Percentiles rank a stretch among this genome's conserved stretches.
phyloP scores from a whole-genome alignment of 2,797 vertebrate species.

The Sylvia borin region DNA sequence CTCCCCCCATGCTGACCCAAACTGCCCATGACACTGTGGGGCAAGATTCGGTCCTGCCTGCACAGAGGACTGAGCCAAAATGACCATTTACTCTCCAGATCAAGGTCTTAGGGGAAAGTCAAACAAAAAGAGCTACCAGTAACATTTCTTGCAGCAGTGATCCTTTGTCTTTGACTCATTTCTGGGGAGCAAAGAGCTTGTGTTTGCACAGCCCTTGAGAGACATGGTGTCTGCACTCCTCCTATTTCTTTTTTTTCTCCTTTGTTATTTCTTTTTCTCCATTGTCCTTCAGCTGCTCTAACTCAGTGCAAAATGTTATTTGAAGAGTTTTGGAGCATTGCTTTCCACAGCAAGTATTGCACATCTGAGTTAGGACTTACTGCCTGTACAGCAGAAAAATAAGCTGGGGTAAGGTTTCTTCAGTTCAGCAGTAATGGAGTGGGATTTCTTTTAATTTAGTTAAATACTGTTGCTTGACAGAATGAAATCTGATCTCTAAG shows the following conservation, averaged over 20 bases:
- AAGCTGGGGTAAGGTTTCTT: conserved; percentile 59
- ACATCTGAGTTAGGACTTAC: background rate
- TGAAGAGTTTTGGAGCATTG: background rate
- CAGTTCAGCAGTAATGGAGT: conserved; percentile 52
- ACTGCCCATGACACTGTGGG: background rate
- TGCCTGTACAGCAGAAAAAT: conserved; percentile 39
- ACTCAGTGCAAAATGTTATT: background rate
- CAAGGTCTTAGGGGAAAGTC: background rate
- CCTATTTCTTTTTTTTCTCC: background rate
- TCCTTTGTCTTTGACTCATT: background rate
- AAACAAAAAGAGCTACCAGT: background rate
- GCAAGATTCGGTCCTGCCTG: background rate
- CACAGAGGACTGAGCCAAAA: background rate
- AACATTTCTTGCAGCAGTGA: background rate
- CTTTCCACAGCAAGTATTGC: background rate
- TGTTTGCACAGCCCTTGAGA: background rate
- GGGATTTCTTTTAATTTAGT: conserved; percentile 69
- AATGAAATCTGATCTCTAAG: conserved; percentile 63
- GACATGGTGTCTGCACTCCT: background rate
- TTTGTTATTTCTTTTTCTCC: background rate
- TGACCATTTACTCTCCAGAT: background rate
- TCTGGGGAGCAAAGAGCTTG: background rate
- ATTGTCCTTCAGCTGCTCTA: background rate
- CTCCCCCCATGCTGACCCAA: accelerated
- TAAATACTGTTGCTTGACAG: conserved; percentile 66